Evolutionary conservation across 2,888 invertebrate genomes (phyloP).

Genomic region (Eilema caniola): DNA sequence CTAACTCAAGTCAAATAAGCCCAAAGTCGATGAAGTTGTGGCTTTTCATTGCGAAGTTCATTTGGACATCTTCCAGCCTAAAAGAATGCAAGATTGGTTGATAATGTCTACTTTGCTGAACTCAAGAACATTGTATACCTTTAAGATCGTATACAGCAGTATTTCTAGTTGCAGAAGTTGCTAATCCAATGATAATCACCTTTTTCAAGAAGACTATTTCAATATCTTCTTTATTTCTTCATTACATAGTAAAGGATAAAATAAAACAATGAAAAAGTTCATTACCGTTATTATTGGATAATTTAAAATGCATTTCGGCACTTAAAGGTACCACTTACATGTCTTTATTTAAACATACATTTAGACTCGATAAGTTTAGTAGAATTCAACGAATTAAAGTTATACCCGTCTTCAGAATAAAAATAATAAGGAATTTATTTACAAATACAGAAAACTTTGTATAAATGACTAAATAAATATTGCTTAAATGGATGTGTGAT

Average conservation of each 20-base stretch:
- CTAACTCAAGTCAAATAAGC: too few species aligned
- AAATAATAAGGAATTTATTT: slow-evolving; percentile 37
- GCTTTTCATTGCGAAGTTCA: too few species aligned
- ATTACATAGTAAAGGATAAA: slow-evolving; percentile 30
- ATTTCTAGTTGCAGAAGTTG: too few species aligned
- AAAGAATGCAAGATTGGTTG: too few species aligned
- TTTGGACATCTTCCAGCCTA: too few species aligned
- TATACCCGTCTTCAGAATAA: slow-evolving; percentile 59
- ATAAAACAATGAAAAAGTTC: slow-evolving; percentile 58
- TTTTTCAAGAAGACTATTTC: too few species aligned
- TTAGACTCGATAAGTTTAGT: slow-evolving; percentile 64
- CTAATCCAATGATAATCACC: too few species aligned
- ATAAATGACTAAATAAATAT: background rate
- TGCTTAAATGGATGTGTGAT: background rate
- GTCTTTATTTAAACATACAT: slow-evolving; percentile 77
- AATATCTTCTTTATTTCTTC: background rate
- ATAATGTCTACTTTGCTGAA: too few species aligned
- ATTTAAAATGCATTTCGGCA: slow-evolving; percentile 78
- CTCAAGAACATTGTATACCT: too few species aligned
- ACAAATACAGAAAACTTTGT: slow-evolving; percentile 20
- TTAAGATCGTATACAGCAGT: too few species aligned
- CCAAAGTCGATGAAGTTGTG: too few species aligned
- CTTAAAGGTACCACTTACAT: slow-evolving; percentile 65
- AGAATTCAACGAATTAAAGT: slow-evolving; percentile 49
- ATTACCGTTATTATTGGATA: slow-evolving; percentile 74